These are phyloP conservation scores for Porphyrio hochstetteri DNA, from an alignment of 2,113 vertebrate genomes.

Conservation along the genomic window DNA sequence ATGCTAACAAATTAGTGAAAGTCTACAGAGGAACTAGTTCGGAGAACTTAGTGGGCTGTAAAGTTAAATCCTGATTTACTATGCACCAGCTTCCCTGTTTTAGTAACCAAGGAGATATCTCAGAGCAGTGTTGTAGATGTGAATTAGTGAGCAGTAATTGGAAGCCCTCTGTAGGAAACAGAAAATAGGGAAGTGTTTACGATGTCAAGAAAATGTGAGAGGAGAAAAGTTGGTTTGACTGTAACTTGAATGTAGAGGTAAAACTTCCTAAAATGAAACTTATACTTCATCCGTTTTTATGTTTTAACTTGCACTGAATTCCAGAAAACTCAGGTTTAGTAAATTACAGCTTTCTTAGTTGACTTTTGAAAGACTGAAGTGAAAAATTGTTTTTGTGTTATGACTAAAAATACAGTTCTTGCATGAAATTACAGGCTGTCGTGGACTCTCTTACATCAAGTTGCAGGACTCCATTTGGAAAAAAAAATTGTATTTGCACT, in stretches of 20 bases:
- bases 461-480: neutral
- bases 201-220: neutral
- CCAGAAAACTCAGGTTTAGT: neutral
- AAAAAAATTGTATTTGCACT: neutral
- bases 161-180: neutral
- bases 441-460: neutral
- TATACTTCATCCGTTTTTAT: neutral
- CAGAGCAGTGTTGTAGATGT: neutral
- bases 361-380: neutral
- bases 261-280: neutral
- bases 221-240: neutral
- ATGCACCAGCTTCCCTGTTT: neutral
- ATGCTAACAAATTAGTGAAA: neutral
- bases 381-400: slow-evolving; percentile 1
- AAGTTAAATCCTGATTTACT: neutral
- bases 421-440: neutral
- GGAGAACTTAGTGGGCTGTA: neutral
- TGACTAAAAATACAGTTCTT: neutral
- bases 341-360: neutral
- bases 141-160: neutral
- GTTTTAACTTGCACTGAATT: neutral
- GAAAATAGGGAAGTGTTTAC: neutral
- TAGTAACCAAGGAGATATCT: neutral
- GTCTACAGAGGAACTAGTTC: neutral
- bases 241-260: neutral